These are phyloP conservation scores for Tragelaphus strepsiceros DNA, from an alignment of 2,113 vertebrate genomes.

Conservation along the genomic window DNA sequence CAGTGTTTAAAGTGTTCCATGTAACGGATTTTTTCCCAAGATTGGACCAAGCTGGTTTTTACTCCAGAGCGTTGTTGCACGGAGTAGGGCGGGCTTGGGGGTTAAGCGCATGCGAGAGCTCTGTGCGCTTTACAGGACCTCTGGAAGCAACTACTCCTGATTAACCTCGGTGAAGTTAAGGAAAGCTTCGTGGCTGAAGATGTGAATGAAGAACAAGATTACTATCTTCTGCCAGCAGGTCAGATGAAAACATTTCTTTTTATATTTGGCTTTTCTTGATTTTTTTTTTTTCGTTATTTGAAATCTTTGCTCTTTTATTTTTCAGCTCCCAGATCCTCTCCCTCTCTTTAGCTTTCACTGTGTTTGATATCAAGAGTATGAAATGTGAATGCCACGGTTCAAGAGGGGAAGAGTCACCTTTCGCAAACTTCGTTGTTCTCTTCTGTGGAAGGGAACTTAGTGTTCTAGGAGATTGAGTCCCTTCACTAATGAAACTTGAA, in stretches of 20 bases:
- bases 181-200: constrained; percentile 86
- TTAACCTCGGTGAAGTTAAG: constrained; percentile 84
- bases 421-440: constrained; percentile 78
- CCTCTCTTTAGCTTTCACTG: constrained; percentile 87
- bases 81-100: constrained; percentile 88
- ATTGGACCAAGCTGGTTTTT: constrained; percentile 83
- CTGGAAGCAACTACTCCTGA: constrained; percentile 86
- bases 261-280: constrained; percentile 91
- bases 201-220: constrained; percentile 92
- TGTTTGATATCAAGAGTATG: constrained; percentile 84
- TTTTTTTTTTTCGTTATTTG: constrained; percentile 91
- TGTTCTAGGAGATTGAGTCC: constrained; percentile 75
- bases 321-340: constrained; percentile 90
- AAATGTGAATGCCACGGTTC: constrained; percentile 80
- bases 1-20: constrained; percentile 80
- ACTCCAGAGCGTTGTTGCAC: constrained; percentile 81
- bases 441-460: constrained; percentile 80
- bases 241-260: constrained; percentile 95
- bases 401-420: constrained; percentile 82
- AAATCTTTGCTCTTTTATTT: constrained; percentile 92
- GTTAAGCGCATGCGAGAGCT: constrained; percentile 94
- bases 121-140: constrained; percentile 99
- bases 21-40: constrained; percentile 81
- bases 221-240: constrained; percentile 96
- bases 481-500: constrained; percentile 69